A percentile compares a stretch with the other conserved stretches of the same genome.
These are phyloP conservation scores for Salpingus planirostris DNA, from an alignment of 2,888 invertebrate species.

Conservation along the genomic window DNA sequence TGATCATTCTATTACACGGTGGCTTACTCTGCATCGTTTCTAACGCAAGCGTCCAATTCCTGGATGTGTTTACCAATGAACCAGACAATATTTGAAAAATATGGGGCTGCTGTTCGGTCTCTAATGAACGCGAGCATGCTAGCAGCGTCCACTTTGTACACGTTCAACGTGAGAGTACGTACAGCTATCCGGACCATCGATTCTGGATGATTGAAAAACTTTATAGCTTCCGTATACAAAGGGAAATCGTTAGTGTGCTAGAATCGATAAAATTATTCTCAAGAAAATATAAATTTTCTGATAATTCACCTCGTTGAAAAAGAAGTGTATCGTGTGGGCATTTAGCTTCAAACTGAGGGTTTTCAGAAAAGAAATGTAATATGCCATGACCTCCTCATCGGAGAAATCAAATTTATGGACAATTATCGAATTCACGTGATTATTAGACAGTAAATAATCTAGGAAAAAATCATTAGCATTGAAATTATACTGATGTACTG, in stretches of 20 bases:
- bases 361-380: conserved; percentile 98
- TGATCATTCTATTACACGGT: too few relatives aligned
- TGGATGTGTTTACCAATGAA: conserved; percentile 97
- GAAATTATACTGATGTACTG: neutral
- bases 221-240: conserved; percentile 96
- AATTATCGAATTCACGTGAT: conserved; percentile 99
- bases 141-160: conserved; percentile 87
- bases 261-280: conserved; percentile 1
- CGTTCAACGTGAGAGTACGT: conserved; percentile 92
- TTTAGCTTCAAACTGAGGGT: conserved; percentile 96
- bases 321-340: conserved; percentile 98
- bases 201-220: conserved; percentile 98
- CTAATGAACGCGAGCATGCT: conserved; percentile 94
- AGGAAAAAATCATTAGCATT: conserved; percentile 35
- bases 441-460: conserved; percentile 99
- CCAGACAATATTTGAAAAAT: conserved; percentile 98
- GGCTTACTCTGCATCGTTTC: conserved; percentile 91
- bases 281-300: neutral
- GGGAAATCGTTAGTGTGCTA: conserved; percentile 98
- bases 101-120: conserved; percentile 94
- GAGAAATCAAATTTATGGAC: conserved; percentile 99
- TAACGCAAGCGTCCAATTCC: conserved; percentile 88
- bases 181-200: conserved; percentile 99
- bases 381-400: conserved; percentile 99
- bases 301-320: conserved; percentile 87